Conservation (phyloP, 2,797 vertebrate species). For the Scleropages formosus region DNA sequence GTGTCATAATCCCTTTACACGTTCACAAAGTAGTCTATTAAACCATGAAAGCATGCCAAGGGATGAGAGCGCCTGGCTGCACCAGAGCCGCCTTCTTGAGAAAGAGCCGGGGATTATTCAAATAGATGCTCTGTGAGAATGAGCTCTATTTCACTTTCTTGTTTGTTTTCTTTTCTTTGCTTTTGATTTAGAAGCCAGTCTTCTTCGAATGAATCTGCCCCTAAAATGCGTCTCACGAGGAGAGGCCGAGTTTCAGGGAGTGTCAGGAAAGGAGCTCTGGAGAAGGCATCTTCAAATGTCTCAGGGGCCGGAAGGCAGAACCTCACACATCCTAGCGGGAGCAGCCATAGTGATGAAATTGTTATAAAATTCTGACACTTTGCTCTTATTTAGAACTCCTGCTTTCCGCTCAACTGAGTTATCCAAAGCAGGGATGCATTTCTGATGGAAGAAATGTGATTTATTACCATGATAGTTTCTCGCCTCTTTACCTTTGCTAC, state of each 20-base stretch:
- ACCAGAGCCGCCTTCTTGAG: slow-evolving; percentile 45
- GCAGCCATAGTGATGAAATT: neutral
- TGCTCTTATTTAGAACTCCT: too few species aligned
- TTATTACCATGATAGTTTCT: too few species aligned
- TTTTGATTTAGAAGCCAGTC: slow-evolving; percentile 52
- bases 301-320: neutral
- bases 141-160: slow-evolving; percentile 53
- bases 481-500: too few species aligned
- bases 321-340: neutral
- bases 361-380: too few species aligned
- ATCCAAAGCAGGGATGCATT: too few species aligned
- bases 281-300: neutral
- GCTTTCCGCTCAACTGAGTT: too few species aligned
- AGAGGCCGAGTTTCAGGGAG: neutral
- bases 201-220: neutral
- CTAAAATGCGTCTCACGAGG: neutral
- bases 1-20: slow-evolving; percentile 57
- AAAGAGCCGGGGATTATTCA: slow-evolving; percentile 63
- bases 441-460: too few species aligned
- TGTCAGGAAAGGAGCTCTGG: neutral
- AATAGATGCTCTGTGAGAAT: slow-evolving; percentile 59
- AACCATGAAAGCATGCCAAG: slow-evolving; percentile 49
- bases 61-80: slow-evolving; percentile 42
- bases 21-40: slow-evolving; percentile 51
- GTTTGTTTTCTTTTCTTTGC: slow-evolving; percentile 60